phyloP scores from a whole-genome alignment of 2,888 invertebrate genomes.

The Chrysolina oricalcia region DNA sequence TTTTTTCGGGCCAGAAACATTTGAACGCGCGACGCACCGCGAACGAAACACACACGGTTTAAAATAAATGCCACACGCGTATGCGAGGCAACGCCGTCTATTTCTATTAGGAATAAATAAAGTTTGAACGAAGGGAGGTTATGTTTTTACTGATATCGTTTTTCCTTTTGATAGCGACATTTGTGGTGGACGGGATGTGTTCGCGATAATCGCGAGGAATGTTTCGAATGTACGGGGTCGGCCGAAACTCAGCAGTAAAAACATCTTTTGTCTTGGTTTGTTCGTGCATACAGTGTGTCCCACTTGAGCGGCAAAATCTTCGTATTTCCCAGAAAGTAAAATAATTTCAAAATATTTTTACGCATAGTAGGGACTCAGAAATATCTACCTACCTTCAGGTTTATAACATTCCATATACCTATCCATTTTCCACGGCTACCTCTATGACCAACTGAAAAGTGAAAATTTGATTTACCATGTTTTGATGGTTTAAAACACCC shows the following conservation, averaged over 20 bases:
- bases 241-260: neutral
- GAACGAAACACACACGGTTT: slow-evolving; percentile 14
- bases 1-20: neutral
- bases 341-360: too few species aligned
- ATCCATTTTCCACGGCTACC: too few species aligned
- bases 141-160: slow-evolving; percentile 18
- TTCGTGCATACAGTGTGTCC: neutral
- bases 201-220: neutral
- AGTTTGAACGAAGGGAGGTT: slow-evolving; percentile 11
- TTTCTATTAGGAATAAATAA: neutral
- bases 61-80: slow-evolving; percentile 24
- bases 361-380: too few species aligned
- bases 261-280: neutral
- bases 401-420: too few species aligned
- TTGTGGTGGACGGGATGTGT: neutral
- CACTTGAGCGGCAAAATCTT: too few species aligned
- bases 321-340: too few species aligned
- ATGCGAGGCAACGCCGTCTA: neutral
- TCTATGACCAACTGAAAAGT: too few species aligned
- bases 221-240: neutral
- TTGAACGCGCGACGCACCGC: slow-evolving; percentile 7
- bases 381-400: too few species aligned
- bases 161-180: slow-evolving; percentile 1
- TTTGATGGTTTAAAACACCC: too few species aligned
- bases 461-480: too few species aligned